phyloP scores from a whole-genome alignment of 2,888 invertebrate species.

The Eupeodes luniger region DNA sequence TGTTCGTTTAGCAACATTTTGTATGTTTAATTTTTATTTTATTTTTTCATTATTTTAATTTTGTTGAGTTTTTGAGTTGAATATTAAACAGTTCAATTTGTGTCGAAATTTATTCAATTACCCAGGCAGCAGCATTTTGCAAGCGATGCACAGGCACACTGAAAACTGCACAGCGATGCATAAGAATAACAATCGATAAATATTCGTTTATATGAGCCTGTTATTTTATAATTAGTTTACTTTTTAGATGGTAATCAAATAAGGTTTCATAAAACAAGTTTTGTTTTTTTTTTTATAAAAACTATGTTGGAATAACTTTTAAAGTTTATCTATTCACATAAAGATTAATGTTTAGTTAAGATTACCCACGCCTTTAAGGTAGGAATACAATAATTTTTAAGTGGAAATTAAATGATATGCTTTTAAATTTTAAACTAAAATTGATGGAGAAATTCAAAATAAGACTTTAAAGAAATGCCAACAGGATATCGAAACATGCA shows the following conservation, averaged over 20 bases:
- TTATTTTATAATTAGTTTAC: not conserved
- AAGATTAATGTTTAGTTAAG: too few species aligned
- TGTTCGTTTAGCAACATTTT: conserved; percentile 7
- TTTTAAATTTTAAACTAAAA: too few species aligned
- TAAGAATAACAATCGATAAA: conserved; percentile 5
- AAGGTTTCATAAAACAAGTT: not conserved
- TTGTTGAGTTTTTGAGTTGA: conserved; percentile 4
- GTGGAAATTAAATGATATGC: too few species aligned
- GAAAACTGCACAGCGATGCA: not conserved
- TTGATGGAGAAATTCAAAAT: too few species aligned
- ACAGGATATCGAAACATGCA: too few species aligned
- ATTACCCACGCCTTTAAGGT: too few species aligned
- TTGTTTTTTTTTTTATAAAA: not conserved
- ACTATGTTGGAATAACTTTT: too few species aligned
- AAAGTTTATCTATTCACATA: too few species aligned
- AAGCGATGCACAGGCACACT: too few species aligned
- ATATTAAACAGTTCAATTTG: conserved; percentile 26
- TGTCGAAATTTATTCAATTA: conserved; percentile 1
- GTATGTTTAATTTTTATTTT: not conserved
- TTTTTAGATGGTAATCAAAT: not conserved
- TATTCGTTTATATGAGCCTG: not conserved
- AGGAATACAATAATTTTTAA: too few species aligned
- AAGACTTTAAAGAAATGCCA: too few species aligned
- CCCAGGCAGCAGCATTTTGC: too few species aligned
- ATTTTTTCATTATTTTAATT: conserved; percentile 14